Evolutionary conservation across 1,140 invertebrate species (phyloP), one percentile per base, ranked within the genome.

Genomic region (Caenorhabditis inopinata): DNA sequence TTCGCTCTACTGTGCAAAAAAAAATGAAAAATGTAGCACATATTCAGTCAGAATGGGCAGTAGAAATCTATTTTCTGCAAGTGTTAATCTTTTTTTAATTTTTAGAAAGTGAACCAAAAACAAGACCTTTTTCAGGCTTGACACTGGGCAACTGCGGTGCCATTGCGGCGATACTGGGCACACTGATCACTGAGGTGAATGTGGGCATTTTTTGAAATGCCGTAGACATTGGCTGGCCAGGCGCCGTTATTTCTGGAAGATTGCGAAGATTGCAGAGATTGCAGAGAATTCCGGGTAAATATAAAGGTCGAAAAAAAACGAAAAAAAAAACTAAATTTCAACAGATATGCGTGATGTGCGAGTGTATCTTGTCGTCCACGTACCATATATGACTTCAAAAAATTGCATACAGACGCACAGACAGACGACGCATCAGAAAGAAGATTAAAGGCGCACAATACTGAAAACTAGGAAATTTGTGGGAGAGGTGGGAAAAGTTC

Each of bases 221-320:
- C 58, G 58, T 68, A 38, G 32, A 68, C 58, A 68, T 68, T 68
- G 32, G 38, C 58, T 38, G 58, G 58, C 58, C 0, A 38, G n/a
- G 58, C 58, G 58, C 58, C 58, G 58, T 68, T 68, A 68, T 68
- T 68, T 68, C 58, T 68, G 58, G 48, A 58, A 16, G n/a, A 14
- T 32, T 32, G 0, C 0, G 27, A 2, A 23, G 11, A 14, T 16
- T 58, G 3, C 25, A 42, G 14, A 42, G 38, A 42, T 5, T 42
- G 5, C 12, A 58, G 27, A 32, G 7, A 12, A 32, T 16, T 2
- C 12, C 6, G 18, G 1, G 9, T 4, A 6, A 51, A 6, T 6
- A 51, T 5, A 23, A 23, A 9, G n/a, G 12, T 3, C 12, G 27
- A 16, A 58, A 58, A 0, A 0, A 9, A 25, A 51, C 23, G 32